Base-by-base conservation (phyloP, 2,888 invertebrate species). In the Erpobdella octoculata region DNA sequence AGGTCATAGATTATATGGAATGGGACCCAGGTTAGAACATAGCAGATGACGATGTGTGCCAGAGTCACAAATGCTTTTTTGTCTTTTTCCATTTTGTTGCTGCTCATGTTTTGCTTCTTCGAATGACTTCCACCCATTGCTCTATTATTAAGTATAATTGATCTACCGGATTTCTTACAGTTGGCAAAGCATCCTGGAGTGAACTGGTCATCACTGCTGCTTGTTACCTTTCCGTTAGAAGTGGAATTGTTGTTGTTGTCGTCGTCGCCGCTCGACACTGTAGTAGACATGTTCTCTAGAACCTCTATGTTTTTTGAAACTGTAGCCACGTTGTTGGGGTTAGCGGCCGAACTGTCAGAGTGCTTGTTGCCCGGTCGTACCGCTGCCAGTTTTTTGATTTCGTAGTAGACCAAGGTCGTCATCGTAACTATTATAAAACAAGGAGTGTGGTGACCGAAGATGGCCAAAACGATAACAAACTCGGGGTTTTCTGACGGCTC, bases 401-500 rank as follows among this genome's bases (percentile, higher is more conserved):
- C 77, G 6, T 76, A 41, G 61, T 76, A 77, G 6, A 80, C 79
- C 65, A 76, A 75, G 65, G 78, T 35, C 73, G 79, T 80, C 72
- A 79, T 79, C 73, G 77, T 74, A 21, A 80, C 71, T 71, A 81
- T 78, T 58, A 79, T 59, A 12, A 73, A 9, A 58, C 79, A 79
- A 0, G 80, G 78, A 12, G 76, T 74, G 73, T 81, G 80, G 72
- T 81, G 80, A 0, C 81, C 81, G 12, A 81, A 70, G 2, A 78
- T 73, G 21, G 80, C 80, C 1, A 81, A 76, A 58, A 80, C 76
- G 31, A 79, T 74, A n/a, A 80, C 80, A 66, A 79, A 81, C 68
- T 79, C 78, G 2, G 70, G 71, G 76, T 81, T 80, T 38, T 78
- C 73, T 8, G 78, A 77, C 6, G 80, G 80, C 61, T 79, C 79